Evolutionary conservation across 2,797 vertebrate genomes (phyloP), one percentile per base, ranked within the genome.

Genomic region (Arrhamphus sclerolepis): DNA sequence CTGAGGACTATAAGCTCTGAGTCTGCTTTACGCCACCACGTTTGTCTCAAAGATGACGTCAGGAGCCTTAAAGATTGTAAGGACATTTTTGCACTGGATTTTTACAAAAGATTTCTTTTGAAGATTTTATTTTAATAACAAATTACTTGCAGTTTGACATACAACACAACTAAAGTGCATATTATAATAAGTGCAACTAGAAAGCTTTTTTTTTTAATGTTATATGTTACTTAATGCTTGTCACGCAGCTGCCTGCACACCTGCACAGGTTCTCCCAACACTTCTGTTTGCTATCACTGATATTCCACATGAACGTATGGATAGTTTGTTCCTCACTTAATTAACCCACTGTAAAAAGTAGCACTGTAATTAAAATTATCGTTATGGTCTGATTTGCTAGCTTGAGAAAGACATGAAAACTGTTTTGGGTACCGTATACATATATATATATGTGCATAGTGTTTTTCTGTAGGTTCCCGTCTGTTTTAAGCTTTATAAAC

Each of bases 81-180:
- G 5, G 10, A 70, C 7, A 7, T 59, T 26, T 56, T 44, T 55
- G 10, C 20, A 34, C 31, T 61, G 24, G 43, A 56, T 61, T 57
- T 47, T 19, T 59, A 39, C 47, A 2, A 8, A 19, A 49, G 16
- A 5, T 57, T 57, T 51, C 19, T 51, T 34, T 24, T 51, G n/a
- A 56, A 40, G 39, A 18, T 7, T 46, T 46, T 17, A 14, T 46
- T 42, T 34, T 28, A 47, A 44, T 22, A 26, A 9, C 46, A 43
- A 42, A 21, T 21, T 9, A 64, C 18, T 51, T 3, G 20, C 13
- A 16, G 22, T 21, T n/a, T 18, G 4, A 59, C 18, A 18, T 3
- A 22, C 22, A 38, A 38, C 14, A 14, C 47, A 18, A 28, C 47
- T 29, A 10, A 29, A 40, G 0, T 56, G 20, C 28, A 47, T 19